Evolutionary conservation across 2,888 invertebrate genomes (phyloP).

Genomic region (Hydropsyche betteni): DNA sequence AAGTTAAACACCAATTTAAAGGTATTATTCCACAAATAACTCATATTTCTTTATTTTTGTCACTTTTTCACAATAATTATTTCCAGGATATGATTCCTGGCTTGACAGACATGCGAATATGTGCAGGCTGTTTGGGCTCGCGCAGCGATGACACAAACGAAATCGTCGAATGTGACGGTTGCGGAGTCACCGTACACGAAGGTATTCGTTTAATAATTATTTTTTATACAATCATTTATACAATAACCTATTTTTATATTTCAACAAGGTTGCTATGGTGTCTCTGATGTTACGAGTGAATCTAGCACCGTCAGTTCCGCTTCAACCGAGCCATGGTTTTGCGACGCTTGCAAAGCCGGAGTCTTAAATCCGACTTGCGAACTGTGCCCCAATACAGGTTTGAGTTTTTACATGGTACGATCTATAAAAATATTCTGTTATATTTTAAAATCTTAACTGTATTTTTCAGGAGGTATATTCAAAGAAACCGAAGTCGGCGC

Average conservation of each 20-base stretch:
- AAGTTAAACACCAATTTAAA: constrained; percentile 61
- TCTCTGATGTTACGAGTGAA: constrained; percentile 89
- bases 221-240: constrained; percentile 8
- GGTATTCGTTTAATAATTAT: constrained; percentile 62
- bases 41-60: neutral
- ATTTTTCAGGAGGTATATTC: constrained; percentile 78
- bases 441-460: neutral
- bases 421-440: neutral
- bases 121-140: constrained; percentile 93
- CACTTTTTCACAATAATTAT: neutral
- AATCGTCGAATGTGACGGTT: constrained; percentile 96
- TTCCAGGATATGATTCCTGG: constrained; percentile 56
- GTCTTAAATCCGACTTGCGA: constrained; percentile 91
- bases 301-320: constrained; percentile 94
- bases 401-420: too few species aligned
- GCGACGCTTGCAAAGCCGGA: constrained; percentile 96
- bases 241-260: neutral
- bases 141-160: constrained; percentile 93
- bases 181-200: constrained; percentile 96
- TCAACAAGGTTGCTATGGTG: constrained; percentile 87
- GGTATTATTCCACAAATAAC: constrained; percentile 54
- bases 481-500: constrained; percentile 98
- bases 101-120: constrained; percentile 80
- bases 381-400: constrained; percentile 89
- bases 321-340: constrained; percentile 99